Conservation (phyloP, 2,797 vertebrate species). For the Sebastolobus altivelis region DNA sequence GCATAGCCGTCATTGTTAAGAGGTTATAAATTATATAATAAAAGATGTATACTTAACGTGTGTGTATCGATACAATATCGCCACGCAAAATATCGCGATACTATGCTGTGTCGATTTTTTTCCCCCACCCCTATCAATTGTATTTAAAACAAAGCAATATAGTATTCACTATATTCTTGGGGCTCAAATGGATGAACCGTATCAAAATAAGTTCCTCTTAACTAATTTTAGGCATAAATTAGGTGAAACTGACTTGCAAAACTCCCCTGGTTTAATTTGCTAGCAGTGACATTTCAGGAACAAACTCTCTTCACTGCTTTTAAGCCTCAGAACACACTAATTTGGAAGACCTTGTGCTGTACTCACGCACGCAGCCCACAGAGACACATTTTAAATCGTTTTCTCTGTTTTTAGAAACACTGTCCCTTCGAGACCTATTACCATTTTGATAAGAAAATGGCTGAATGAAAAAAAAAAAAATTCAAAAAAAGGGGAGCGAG, state of each 20-base stretch:
- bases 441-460: not conserved
- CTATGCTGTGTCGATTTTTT: too few species aligned
- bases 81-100: too few species aligned
- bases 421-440: not conserved
- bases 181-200: not conserved
- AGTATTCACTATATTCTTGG: not conserved
- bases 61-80: too few species aligned
- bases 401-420: not conserved
- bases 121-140: not conserved
- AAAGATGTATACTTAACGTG: too few species aligned
- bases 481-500: too few species aligned
- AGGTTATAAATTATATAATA: too few species aligned
- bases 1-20: too few species aligned
- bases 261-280: not conserved
- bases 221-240: not conserved
- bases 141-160: not conserved
- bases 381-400: not conserved
- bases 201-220: not conserved
- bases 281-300: not conserved
- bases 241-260: constrained; percentile 5
- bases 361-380: not conserved
- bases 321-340: not conserved
- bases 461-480: not conserved
- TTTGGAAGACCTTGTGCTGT: not conserved
- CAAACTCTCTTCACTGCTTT: constrained; percentile 5